These are phyloP conservation scores for Platycercus adscitus DNA, from an alignment of 2,113 vertebrate genomes.

Conservation along the genomic window DNA sequence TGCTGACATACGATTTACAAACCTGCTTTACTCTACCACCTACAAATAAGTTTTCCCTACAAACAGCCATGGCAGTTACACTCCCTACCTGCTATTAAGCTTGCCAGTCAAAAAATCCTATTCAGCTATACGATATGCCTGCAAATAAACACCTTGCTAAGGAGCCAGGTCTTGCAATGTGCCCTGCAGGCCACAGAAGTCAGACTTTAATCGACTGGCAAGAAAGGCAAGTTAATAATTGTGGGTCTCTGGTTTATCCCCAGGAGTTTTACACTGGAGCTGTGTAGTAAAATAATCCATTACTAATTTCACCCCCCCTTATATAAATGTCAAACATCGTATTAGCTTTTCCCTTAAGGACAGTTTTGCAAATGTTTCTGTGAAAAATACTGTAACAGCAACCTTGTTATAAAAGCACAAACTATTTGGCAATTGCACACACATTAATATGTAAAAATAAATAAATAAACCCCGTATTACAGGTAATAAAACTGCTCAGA, in stretches of 20 bases:
- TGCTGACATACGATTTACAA: background rate
- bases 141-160: background rate
- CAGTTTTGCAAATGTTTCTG: background rate
- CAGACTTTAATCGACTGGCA: background rate
- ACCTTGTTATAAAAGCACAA: background rate
- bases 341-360: background rate
- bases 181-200: background rate
- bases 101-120: background rate
- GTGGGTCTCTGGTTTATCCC: background rate
- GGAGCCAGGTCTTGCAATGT: background rate
- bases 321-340: accelerated
- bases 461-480: background rate
- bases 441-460: background rate
- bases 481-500: background rate
- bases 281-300: background rate
- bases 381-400: background rate
- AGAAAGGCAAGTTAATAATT: background rate
- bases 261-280: background rate
- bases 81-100: background rate
- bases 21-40: background rate
- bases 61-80: background rate
- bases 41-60: background rate
- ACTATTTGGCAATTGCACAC: background rate
- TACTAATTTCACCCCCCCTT: background rate
- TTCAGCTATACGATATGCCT: background rate